A percentile compares a stretch with the other conserved stretches of the same genome.
phyloP scores from a whole-genome alignment of 2,888 invertebrate genomes.

The Aphodius granarius region DNA sequence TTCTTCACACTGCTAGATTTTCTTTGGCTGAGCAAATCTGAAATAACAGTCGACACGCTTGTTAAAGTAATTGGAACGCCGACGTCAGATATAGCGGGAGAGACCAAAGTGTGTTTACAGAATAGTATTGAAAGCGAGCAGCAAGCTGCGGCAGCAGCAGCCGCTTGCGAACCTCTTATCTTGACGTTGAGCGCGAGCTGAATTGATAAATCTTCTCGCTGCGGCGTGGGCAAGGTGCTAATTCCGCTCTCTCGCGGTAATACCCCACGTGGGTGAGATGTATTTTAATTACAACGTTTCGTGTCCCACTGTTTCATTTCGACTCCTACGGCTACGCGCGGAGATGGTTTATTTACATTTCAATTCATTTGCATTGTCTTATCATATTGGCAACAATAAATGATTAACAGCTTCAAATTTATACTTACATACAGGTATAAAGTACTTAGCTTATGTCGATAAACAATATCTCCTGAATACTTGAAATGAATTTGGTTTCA shows the following conservation, averaged over 20 bases:
- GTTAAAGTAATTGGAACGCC: background rate
- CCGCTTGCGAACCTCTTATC: background rate
- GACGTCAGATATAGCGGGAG: background rate
- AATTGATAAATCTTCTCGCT: background rate
- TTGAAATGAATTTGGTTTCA: background rate
- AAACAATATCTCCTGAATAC: too few species aligned
- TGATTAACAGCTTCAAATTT: too few species aligned
- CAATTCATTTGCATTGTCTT: background rate
- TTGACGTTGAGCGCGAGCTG: background rate
- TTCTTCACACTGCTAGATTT: background rate
- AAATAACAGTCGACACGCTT: background rate
- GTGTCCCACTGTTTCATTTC: background rate
- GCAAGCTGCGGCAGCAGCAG: background rate
- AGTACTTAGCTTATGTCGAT: too few species aligned
- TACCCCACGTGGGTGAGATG: background rate
- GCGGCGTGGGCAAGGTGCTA: background rate
- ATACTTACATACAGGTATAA: too few species aligned
- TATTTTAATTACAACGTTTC: background rate
- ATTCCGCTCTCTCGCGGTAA: background rate
- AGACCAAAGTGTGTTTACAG: background rate
- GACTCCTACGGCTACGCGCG: background rate
- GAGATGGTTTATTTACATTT: background rate
- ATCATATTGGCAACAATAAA: too few species aligned
- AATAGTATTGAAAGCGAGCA: background rate
- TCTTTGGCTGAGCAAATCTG: background rate